Percentiles rank a stretch among this genome's conserved stretches.
These are phyloP conservation scores for Halcyon leucocephala DNA, from an alignment of 2,797 vertebrate species.

Conservation along the genomic window DNA sequence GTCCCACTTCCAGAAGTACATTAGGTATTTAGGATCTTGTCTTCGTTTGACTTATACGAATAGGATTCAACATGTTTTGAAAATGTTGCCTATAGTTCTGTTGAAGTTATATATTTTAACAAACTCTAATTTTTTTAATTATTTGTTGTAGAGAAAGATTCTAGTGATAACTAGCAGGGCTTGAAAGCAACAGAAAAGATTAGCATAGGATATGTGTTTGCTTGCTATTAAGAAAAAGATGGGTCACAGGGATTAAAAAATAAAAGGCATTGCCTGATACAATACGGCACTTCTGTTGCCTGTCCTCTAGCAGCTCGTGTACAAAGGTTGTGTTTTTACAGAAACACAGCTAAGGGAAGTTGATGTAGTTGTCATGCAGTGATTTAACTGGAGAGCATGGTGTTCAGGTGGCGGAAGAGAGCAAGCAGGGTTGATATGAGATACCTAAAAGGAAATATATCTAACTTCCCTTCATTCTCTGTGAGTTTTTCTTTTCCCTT, in stretches of 20 bases:
- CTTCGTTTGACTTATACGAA: not conserved
- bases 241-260: not conserved
- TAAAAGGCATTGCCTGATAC: not conserved
- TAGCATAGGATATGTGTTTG: not conserved
- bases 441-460: slow-evolving; percentile 60
- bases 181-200: not conserved
- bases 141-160: not conserved
- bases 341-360: not conserved
- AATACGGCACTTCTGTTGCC: not conserved
- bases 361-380: not conserved
- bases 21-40: not conserved
- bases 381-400: not conserved
- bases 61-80: not conserved
- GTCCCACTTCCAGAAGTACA: not conserved
- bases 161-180: not conserved
- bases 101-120: not conserved
- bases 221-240: not conserved
- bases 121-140: not conserved
- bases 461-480: slow-evolving; percentile 68
- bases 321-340: slow-evolving; percentile 1
- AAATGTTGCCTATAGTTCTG: not conserved
- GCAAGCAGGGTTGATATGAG: slow-evolving; percentile 8
- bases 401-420: slow-evolving; percentile 55
- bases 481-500: slow-evolving; percentile 52
- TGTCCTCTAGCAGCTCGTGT: not conserved